Base-by-base conservation (phyloP, 2,888 invertebrate genomes). In the Brachyptera putata region DNA sequence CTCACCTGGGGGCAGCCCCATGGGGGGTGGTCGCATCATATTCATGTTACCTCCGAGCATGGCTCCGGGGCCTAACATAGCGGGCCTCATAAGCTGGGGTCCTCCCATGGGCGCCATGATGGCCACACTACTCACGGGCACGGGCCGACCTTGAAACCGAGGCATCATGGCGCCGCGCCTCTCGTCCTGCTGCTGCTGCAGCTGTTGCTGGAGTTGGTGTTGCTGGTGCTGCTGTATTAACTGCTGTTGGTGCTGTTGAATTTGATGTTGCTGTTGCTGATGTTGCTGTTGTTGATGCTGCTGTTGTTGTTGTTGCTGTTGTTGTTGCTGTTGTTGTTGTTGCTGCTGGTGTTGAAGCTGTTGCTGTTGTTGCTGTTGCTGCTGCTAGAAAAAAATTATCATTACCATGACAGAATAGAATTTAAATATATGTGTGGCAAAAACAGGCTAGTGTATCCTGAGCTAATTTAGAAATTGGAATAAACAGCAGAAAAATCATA, bases 1-100 rank as follows among this genome's bases (percentile, higher is more conserved):
- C 80, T 78, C 81, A 84, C 84, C 84, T 81, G 83, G 82, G 68
- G 82, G 82, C 71, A 82, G 77, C 74, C 81, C 81, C 76, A 84
- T 79, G 70, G 80, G 81, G 71, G 81, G 81, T 71, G 82, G 83
- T 75, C 83, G 77, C 81, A 83, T 82, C 75, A 82, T 71, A 67
- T 69, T 70, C 64, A 64, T 76, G 75, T 80, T 82, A 73, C 82
- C 83, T 73, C 80, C 80, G 66, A 76, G 74, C 69, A 75, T 80
- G 71, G 74, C 77, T 46, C 80, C 80, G 22, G 79, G 80, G 39
- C 77, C 77, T 34, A 79, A 76, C 72, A 78, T 75, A 56, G 76
- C 74, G n/a, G 75, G 79, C 63, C 79, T 71, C 76, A 80, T 77
- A 4, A 75, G 68, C 56, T 79, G 77, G 61, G 78, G 78, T 1